These are phyloP conservation scores for Acomys russatus DNA, from an alignment of 2,797 vertebrate species.

Conservation along the genomic window DNA sequence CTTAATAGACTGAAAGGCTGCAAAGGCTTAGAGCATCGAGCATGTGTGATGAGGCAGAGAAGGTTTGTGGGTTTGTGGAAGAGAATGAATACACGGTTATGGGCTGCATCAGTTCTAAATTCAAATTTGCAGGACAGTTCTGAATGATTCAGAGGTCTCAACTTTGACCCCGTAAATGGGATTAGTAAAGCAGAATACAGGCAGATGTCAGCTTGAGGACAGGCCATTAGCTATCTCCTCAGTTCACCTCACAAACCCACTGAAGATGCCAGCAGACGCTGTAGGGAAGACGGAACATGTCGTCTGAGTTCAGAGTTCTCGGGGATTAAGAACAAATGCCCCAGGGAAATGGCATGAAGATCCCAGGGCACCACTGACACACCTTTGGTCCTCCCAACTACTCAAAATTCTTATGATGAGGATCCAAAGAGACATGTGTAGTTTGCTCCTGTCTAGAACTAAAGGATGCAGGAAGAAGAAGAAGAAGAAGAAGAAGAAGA, in stretches of 20 bases:
- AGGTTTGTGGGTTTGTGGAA: slow-evolving; percentile 31
- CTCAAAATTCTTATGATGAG: neutral
- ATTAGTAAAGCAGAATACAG: neutral
- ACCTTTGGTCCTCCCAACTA: neutral
- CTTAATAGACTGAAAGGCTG: neutral
- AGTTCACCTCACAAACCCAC: neutral
- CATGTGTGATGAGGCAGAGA: neutral
- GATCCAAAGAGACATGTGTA: slow-evolving; percentile 14
- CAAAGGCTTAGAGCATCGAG: neutral
- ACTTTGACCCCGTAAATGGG: neutral
- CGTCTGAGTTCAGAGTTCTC: neutral
- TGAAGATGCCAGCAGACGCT: neutral
- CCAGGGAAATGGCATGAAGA: neutral
- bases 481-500: too few species aligned
- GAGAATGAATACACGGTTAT: slow-evolving; percentile 24
- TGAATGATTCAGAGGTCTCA: neutral
- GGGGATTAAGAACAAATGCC: neutral
- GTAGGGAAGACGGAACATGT: neutral
- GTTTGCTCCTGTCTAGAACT: neutral
- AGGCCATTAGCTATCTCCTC: neutral
- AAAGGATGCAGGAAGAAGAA: neutral
- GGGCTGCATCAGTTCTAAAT: slow-evolving; percentile 32
- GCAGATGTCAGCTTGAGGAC: neutral
- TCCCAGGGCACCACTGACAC: neutral
- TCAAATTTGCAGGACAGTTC: neutral